Percentiles rank a stretch among this genome's conserved stretches.
phyloP scores from a whole-genome alignment of 2,888 invertebrate genomes.

The Craniophora ligustri region DNA sequence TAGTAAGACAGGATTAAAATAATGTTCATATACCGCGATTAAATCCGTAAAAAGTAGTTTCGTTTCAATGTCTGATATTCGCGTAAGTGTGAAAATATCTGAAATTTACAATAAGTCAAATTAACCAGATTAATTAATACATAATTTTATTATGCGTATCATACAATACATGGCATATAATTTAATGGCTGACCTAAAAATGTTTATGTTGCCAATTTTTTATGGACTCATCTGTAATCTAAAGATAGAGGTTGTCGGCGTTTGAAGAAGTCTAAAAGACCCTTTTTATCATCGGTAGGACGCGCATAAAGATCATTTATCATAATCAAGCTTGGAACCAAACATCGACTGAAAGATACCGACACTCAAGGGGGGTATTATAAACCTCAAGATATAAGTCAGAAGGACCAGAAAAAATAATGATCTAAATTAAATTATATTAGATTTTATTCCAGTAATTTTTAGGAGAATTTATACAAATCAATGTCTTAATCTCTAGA shows the following conservation, averaged over 20 bases:
- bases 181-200: too few species aligned
- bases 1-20: too few species aligned
- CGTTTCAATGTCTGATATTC: too few species aligned
- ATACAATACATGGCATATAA: too few species aligned
- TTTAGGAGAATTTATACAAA: too few species aligned
- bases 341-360: slow-evolving; percentile 45
- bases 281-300: slow-evolving; percentile 50
- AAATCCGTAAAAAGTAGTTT: too few species aligned
- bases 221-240: slow-evolving; percentile 22
- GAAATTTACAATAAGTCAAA: too few species aligned
- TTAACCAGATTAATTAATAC: too few species aligned
- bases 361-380: slow-evolving; percentile 17
- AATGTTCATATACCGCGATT: too few species aligned
- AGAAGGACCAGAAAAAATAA: slow-evolving; percentile 9
- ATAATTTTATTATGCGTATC: too few species aligned
- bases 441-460: too few species aligned
- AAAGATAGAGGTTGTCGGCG: slow-evolving; percentile 20
- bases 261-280: slow-evolving; percentile 39
- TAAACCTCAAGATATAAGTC: background rate
- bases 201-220: background rate
- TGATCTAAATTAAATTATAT: background rate
- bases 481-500: background rate
- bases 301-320: slow-evolving; percentile 55
- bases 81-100: too few species aligned
- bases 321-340: slow-evolving; percentile 56